Percentiles rank a stretch among this genome's conserved stretches.
phyloP scores from a whole-genome alignment of 2,113 vertebrate genomes.

The Engraulis encrasicolus region DNA sequence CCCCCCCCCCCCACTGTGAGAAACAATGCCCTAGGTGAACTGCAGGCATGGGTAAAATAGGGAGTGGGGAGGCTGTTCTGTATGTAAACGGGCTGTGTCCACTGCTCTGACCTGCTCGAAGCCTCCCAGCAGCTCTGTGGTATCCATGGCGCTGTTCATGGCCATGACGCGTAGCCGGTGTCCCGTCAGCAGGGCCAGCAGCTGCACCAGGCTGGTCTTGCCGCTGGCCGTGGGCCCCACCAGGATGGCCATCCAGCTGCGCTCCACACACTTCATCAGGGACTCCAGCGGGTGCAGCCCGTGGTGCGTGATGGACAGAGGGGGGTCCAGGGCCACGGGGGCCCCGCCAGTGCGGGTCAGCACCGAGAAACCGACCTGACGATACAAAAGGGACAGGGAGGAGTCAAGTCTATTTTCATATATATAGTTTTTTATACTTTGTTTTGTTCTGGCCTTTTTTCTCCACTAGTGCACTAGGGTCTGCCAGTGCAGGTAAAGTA shows the following conservation, averaged over 20 bases:
- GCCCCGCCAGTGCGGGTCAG: slow-evolving; percentile 83
- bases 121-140: slow-evolving; percentile 93
- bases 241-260: slow-evolving; percentile 96
- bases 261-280: slow-evolving; percentile 95
- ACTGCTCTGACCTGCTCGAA: slow-evolving; percentile 88
- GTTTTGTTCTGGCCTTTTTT: too few relatives aligned
- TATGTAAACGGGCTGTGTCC: too few relatives aligned
- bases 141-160: slow-evolving; percentile 97
- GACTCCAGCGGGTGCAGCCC: slow-evolving; percentile 87
- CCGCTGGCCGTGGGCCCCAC: slow-evolving; percentile 91
- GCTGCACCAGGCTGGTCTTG: slow-evolving; percentile 91
- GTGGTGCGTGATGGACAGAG: slow-evolving; percentile 87
- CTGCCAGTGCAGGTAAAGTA: too few relatives aligned
- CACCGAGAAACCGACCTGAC: slow-evolving; percentile 90
- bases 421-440: too few relatives aligned
- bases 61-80: too few relatives aligned
- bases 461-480: too few relatives aligned
- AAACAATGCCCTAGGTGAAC: too few relatives aligned
- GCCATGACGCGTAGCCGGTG: slow-evolving; percentile 90
- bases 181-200: slow-evolving; percentile 90
- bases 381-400: neutral
- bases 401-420: neutral
- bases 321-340: slow-evolving; percentile 74
- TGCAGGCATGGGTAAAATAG: too few relatives aligned
- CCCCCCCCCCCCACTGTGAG: too few relatives aligned